Base-by-base conservation (phyloP, 2,888 invertebrate species). In the Thecophora atra region DNA sequence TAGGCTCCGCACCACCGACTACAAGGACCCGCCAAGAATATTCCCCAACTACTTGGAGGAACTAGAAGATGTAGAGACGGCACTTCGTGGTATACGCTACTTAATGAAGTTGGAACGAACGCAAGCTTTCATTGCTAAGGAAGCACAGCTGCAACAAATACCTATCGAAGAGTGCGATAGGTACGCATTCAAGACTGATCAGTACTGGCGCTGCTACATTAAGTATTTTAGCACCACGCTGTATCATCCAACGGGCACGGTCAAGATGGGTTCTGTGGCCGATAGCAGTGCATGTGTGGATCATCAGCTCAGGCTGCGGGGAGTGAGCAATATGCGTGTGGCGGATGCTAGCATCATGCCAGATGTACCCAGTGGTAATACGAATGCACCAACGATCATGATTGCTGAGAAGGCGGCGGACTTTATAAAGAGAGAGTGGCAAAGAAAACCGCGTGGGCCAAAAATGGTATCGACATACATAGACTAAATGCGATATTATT, bases 361-460 rank as follows among this genome's bases (percentile, higher is more conserved):
- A 15, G n/a, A 21, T 62, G 51, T 70, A 37, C 26, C 91, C 0
- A 92, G 89, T 67, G 94, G 93, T 1, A 94, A 95, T 83, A 94
- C 94, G 0, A 94, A 95, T 82, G 94, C 93, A 0, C 93, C 94
- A 0, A 89, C 91, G 0, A 92, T 95, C 44, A 95, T 95, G 94
- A 94, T 95, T 70, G 95, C 91, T 0, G 95, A 95, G 82, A 94
- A 93, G 79, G 93, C 90, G 0, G 89, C 93, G 15, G 94, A 94
- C 56, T 76, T 81, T 15, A 76, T 81, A 17, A 78, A 77, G 67
- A 73, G 79, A 56, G 76, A 78, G 17, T 47, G 47, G 47, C 8
- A 13, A 13, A 7, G 8, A 13, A 11, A 11, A 13, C 44, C 44
- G 44, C 7, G 44, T 7, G 44, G 44, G 44, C n/a, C n/a, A n/a